Percentiles rank a stretch among this genome's conserved stretches.
phyloP scores from a whole-genome alignment of 2,888 invertebrate genomes.

The Catocala sponsa region DNA sequence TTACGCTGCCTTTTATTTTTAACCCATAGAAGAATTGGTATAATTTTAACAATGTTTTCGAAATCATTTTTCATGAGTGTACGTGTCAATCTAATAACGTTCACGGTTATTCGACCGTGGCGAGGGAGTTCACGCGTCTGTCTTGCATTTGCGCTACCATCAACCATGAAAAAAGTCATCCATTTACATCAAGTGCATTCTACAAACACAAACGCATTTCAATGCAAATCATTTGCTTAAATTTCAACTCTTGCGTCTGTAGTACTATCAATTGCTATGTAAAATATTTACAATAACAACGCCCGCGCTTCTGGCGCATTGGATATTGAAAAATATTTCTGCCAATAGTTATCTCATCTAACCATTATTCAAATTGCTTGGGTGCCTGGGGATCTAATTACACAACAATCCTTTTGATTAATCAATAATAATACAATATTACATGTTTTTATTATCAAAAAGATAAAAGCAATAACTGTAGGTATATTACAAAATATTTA shows the following conservation, averaged over 20 bases:
- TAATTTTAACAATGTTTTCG: constrained; percentile 31
- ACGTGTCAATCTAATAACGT: constrained; percentile 57
- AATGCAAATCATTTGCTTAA: constrained; percentile 55
- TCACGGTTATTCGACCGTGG: constrained; percentile 55
- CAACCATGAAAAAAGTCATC: constrained; percentile 66
- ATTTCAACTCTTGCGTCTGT: constrained; percentile 38
- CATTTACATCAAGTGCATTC: constrained; percentile 59
- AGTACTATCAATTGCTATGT: constrained; percentile 31
- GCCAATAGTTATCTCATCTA: not conserved
- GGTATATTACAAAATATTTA: too few species aligned
- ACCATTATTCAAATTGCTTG: not conserved
- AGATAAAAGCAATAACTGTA: too few species aligned
- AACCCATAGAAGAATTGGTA: constrained; percentile 19
- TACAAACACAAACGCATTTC: constrained; percentile 46
- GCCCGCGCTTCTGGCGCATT: not conserved
- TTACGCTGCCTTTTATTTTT: constrained; percentile 3
- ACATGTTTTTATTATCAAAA: too few species aligned
- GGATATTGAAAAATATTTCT: not conserved
- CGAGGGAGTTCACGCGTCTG: constrained; percentile 51
- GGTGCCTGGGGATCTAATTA: too few species aligned
- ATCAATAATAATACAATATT: too few species aligned
- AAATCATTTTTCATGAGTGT: constrained; percentile 49
- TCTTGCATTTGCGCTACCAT: constrained; percentile 62
- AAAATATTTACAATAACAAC: constrained; percentile 43
- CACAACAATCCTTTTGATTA: too few species aligned